These are phyloP conservation scores for Dendrolimus houi DNA, from an alignment of 2,888 invertebrate genomes.

Conservation along the genomic window DNA sequence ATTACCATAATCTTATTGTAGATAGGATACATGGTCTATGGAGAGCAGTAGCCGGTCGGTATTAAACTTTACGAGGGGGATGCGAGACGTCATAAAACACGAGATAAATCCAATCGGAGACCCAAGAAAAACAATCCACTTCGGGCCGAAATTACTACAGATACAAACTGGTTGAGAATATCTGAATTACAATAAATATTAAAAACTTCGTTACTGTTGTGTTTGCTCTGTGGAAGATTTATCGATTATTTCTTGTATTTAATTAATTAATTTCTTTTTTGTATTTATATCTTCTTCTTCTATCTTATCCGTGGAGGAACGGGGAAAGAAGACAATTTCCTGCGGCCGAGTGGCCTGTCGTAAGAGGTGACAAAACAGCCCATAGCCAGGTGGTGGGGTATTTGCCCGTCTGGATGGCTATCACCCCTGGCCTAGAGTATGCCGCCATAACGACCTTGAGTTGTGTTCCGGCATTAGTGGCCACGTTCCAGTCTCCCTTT, in stretches of 20 bases:
- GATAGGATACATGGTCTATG: slow-evolving; percentile 4
- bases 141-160: slow-evolving; percentile 46
- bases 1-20: slow-evolving; percentile 9
- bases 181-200: slow-evolving; percentile 30
- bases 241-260: neutral
- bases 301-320: too few species aligned
- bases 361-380: too few species aligned
- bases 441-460: too few species aligned
- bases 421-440: too few species aligned
- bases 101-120: slow-evolving; percentile 70
- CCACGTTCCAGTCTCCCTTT: too few species aligned
- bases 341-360: too few species aligned
- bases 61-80: slow-evolving; percentile 71
- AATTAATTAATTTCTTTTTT: too few species aligned
- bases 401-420: too few species aligned
- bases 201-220: slow-evolving; percentile 15
- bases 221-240: neutral
- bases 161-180: slow-evolving; percentile 27
- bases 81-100: slow-evolving; percentile 67
- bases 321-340: too few species aligned
- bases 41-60: slow-evolving; percentile 55
- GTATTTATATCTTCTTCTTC: too few species aligned
- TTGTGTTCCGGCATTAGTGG: too few species aligned
- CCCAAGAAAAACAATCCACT: slow-evolving; percentile 69
- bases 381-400: too few species aligned